Conservation (phyloP, 2,888 invertebrate genomes). For the Platycheirus albimanus region DNA sequence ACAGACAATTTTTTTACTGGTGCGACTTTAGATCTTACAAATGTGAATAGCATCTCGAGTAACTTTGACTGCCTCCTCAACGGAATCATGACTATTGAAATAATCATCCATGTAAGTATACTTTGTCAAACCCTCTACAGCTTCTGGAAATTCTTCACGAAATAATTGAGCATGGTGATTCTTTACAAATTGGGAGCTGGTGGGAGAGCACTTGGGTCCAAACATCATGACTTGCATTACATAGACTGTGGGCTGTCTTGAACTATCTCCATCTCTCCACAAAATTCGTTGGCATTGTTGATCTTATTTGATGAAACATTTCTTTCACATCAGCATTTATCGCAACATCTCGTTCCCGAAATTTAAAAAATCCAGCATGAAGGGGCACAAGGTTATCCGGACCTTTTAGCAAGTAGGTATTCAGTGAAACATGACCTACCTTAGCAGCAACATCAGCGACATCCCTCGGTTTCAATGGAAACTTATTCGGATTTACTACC, state of each 20-base stretch:
- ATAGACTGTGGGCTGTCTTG: constrained; percentile 34
- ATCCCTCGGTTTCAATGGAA: constrained; percentile 41
- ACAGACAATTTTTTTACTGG: background rate
- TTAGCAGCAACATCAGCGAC: constrained; percentile 57
- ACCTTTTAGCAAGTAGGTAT: constrained; percentile 11
- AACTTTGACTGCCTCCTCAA: background rate
- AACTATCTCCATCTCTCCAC: constrained; percentile 63
- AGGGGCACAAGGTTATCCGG: constrained; percentile 34
- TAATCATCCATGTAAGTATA: constrained; percentile 61
- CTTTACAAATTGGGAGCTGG: constrained; percentile 67
- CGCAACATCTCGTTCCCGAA: constrained; percentile 40
- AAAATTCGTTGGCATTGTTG: constrained; percentile 41
- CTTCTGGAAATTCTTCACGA: constrained; percentile 1
- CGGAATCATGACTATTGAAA: constrained; percentile 6
- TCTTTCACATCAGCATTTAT: constrained; percentile 60
- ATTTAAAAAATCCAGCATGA: constrained; percentile 44
- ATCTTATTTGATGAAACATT: constrained; percentile 58
- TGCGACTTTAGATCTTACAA: background rate
- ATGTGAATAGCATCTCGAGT: background rate
- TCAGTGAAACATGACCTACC: constrained; percentile 46
- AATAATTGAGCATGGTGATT: constrained; percentile 22
- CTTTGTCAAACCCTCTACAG: constrained; percentile 32
- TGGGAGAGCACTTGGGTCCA: constrained; percentile 65
- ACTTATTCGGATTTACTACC: constrained; percentile 34
- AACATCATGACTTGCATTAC: constrained; percentile 70